Conservation (phyloP, 2,113 vertebrate species). For the Otus sunia region DNA sequence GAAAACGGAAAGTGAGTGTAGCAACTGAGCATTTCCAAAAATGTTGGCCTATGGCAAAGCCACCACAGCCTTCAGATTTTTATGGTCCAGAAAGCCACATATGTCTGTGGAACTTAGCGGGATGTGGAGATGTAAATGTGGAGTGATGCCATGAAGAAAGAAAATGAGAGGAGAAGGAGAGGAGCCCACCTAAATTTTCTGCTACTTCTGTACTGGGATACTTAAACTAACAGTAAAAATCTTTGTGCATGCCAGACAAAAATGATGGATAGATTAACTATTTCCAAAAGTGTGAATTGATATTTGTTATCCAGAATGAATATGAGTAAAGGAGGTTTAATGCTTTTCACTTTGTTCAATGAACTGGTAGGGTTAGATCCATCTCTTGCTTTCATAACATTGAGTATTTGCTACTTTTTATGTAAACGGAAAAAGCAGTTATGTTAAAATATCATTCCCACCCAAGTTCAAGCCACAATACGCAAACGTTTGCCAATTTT, state of each 20-base stretch:
- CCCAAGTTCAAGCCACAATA: conserved; percentile 48
- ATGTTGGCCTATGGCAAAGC: neutral
- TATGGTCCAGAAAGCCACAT: neutral
- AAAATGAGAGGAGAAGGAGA: neutral
- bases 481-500: conserved; percentile 44
- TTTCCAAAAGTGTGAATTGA: neutral
- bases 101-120: neutral
- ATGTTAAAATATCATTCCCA: conserved; percentile 23
- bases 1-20: neutral
- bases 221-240: neutral
- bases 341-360: neutral
- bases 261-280: neutral
- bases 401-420: neutral
- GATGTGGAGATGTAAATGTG: neutral
- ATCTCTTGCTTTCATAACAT: neutral
- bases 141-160: neutral
- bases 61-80: neutral
- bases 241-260: conserved; percentile 12
- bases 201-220: neutral
- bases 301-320: conserved; percentile 1
- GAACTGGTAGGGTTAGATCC: neutral
- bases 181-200: neutral
- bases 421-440: conserved; percentile 28
- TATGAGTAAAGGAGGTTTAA: neutral
- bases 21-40: neutral